Conservation (phyloP, 2,797 vertebrate species). For the Ctenopoma kingsleyae region DNA sequence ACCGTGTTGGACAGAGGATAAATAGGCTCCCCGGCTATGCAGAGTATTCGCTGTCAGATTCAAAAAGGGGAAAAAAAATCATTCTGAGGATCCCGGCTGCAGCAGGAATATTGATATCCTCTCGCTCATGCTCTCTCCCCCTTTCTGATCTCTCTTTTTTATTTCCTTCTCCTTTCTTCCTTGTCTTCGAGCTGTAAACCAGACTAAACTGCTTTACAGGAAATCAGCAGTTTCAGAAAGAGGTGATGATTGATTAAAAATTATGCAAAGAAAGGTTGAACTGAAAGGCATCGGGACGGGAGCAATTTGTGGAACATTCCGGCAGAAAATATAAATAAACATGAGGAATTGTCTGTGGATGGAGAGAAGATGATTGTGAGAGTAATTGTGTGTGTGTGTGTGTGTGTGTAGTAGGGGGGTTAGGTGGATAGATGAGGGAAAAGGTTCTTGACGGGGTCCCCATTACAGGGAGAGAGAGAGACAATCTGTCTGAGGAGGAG, state of each 20-base stretch:
- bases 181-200: constrained; percentile 47
- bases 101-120: constrained; percentile 71
- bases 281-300: constrained; percentile 64
- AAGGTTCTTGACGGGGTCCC: constrained; percentile 74
- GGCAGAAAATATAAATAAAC: constrained; percentile 59
- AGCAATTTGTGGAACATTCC: constrained; percentile 57
- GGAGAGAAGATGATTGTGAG: constrained; percentile 26
- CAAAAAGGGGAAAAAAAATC: constrained; percentile 42
- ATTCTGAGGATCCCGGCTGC: constrained; percentile 58
- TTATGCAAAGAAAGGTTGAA: constrained; percentile 58
- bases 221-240: constrained; percentile 65
- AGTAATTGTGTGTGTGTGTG: constrained; percentile 16
- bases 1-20: constrained; percentile 59
- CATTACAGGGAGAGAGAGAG: constrained; percentile 78
- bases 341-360: constrained; percentile 35
- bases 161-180: constrained; percentile 20
- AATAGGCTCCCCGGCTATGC: constrained; percentile 58
- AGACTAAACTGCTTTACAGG: constrained; percentile 35
- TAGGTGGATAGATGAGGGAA: constrained; percentile 28
- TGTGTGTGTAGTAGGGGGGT: constrained; percentile 15
- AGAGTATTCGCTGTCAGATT: constrained; percentile 62
- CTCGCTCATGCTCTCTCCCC: constrained; percentile 26
- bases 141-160: constrained; percentile 49
- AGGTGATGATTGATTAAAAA: constrained; percentile 71
- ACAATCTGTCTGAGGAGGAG: constrained; percentile 86